Base-by-base conservation (phyloP, 2,888 invertebrate species). In the Drosophila stalkeri region DNA sequence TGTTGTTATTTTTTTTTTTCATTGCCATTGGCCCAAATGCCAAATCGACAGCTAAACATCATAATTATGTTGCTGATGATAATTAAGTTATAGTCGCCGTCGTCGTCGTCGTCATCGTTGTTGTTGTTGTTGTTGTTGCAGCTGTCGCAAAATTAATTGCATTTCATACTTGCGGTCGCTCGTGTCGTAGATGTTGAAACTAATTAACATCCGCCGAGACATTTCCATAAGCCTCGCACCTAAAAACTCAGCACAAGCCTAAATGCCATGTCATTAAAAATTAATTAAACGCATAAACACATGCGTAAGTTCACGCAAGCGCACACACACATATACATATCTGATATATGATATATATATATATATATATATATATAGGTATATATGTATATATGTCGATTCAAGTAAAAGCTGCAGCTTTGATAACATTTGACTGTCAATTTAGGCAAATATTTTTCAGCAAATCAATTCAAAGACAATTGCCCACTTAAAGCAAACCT, bases 191-290 rank as follows among this genome's bases (percentile, higher is more conserved):
- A 35, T 65, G 68, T 64, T 65, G 57, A 77, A 80, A 86, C 77
- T 75, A 82, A 86, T 82, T 82, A 82, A 77, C 52, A 72, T 65
- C 35, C 46, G 39, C 23, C 16, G 39, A 35, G 57, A 66, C 56
- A 55, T 55, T 62, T 20, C 43, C 46, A 52, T 52, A 47, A 55
- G 23, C 52, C 54, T 33, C 59, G 16, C 59, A 51, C 44, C 44
- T 49, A 49, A 20, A 20, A 33, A 43, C 68, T 43, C 37, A 70
- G 37, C 47, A 14, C 20, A 20, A 12, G 18, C 16, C 65, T 63
- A 72, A 83, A 81, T 72, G 82, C 60, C 64, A 67, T 46, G 68
- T 61, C 77, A 82, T 86, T 82, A 69, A 82, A 83, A 77, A 86
- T 82, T 72, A 77, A 86, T 82, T 67, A 69, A 65, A 46, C 60